A percentile compares a stretch with the other conserved stretches of the same genome.
phyloP scores from a whole-genome alignment of 1,140 invertebrate genomes.

The Batillaria attramentaria region DNA sequence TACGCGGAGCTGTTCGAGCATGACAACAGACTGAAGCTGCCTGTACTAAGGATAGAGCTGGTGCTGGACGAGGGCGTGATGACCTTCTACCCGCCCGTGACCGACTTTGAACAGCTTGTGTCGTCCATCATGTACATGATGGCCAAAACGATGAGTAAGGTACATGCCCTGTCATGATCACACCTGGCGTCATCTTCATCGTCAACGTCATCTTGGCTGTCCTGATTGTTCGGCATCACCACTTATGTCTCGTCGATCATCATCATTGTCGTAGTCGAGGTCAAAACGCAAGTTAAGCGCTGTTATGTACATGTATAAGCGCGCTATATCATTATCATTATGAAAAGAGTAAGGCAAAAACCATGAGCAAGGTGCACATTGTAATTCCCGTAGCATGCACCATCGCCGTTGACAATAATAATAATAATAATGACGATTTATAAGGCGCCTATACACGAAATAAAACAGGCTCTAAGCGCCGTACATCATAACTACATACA shows the following conservation, averaged over 20 bases:
- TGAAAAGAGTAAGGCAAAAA: background rate
- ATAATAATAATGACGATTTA: no score
- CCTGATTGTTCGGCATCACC: background rate
- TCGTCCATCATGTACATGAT: slow-evolving; percentile 63
- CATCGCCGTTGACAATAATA: background rate
- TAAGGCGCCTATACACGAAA: no score
- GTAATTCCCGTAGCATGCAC: background rate
- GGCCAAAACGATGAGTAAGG: slow-evolving; percentile 66
- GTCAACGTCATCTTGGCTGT: background rate
- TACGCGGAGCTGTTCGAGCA: slow-evolving; percentile 67
- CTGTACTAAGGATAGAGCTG: slow-evolving; percentile 70
- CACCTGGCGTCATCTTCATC: background rate
- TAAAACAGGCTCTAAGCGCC: no score
- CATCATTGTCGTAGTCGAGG: background rate
- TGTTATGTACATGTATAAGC: background rate
- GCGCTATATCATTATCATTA: background rate
- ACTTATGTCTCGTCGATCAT: background rate
- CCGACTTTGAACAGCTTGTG: slow-evolving; percentile 68
- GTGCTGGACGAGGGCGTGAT: slow-evolving; percentile 70
- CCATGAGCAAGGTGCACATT: background rate
- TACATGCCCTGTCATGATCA: background rate
- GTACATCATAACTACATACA: no score
- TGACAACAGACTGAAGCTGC: slow-evolving; percentile 63
- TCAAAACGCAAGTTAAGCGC: background rate
- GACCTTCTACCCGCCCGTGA: slow-evolving; percentile 70